Evolutionary conservation across 2,113 vertebrate species (phyloP).

Genomic region (Sinocyclocheilus anshuiensis): DNA sequence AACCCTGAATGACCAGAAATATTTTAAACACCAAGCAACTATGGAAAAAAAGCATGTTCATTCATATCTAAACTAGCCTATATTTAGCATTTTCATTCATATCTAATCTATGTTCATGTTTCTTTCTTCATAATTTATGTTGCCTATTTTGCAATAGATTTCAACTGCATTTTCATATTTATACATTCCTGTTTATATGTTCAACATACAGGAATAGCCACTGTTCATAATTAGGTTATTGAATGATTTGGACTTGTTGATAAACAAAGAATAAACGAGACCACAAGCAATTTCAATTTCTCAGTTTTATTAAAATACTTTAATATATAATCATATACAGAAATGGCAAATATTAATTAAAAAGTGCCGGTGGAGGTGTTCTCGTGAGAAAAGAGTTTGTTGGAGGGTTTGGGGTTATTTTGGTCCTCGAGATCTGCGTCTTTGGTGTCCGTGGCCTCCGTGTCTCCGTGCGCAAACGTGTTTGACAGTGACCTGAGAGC

Average conservation of each 20-base stretch:
- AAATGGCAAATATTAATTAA: neutral
- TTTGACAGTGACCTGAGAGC: constrained; percentile 81
- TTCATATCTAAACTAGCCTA: neutral
- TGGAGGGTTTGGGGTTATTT: constrained; percentile 61
- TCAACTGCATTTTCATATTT: neutral
- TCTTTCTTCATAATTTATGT: neutral
- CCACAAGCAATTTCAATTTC: neutral
- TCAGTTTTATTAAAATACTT: constrained; percentile 47
- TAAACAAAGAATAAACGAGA: neutral
- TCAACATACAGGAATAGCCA: neutral
- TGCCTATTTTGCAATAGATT: neutral
- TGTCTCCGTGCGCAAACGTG: constrained; percentile 82
- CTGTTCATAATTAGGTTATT: neutral
- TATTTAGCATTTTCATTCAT: neutral
- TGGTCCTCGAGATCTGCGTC: constrained; percentile 67
- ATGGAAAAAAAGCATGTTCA: neutral
- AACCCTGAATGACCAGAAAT: neutral
- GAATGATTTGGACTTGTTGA: neutral
- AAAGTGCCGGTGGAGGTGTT: constrained; percentile 43
- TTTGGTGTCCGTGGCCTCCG: constrained; percentile 34
- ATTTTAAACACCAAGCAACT: neutral
- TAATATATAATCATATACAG: constrained; percentile 51
- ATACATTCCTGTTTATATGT: neutral
- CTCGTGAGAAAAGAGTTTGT: neutral
- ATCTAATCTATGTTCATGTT: neutral